A percentile compares a stretch with the other conserved stretches of the same genome.
Conservation (phyloP, 2,113 vertebrate species). For the Trochalopteron elliotii region DNA sequence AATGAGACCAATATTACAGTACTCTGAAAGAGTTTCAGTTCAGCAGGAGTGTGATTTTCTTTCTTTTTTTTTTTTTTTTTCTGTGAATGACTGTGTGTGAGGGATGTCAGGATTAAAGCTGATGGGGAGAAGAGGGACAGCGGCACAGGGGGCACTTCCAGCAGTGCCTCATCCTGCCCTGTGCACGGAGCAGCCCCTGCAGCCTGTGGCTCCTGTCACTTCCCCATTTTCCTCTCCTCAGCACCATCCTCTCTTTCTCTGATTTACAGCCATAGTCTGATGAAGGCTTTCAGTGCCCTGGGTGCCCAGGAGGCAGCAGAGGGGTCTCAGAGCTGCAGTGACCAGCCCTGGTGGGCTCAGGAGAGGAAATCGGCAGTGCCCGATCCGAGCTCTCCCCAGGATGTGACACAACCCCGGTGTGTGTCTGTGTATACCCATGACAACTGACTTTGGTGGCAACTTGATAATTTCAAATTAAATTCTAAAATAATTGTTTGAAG, state of each 20-base stretch:
- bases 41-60: not conserved
- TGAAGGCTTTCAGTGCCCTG: not conserved
- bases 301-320: not conserved
- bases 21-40: not conserved
- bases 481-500: not conserved
- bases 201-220: rapidly evolving
- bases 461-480: not conserved
- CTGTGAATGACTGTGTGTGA: not conserved
- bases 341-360: not conserved
- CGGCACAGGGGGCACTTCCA: not conserved
- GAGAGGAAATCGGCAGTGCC: rapidly evolving
- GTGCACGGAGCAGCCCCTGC: rapidly evolving
- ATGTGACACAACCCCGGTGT: not conserved
- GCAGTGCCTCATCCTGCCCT: not conserved
- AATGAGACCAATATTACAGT: not conserved
- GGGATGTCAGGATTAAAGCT: not conserved
- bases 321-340: not conserved
- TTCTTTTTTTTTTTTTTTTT: not conserved
- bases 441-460: not conserved
- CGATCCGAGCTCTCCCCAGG: rapidly evolving
- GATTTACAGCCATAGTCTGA: not conserved
- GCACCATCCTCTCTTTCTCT: rapidly evolving
- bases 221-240: rapidly evolving
- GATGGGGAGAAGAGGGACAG: rapidly evolving
- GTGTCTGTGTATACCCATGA: not conserved